These are phyloP conservation scores for Bemisia tabaci DNA, from an alignment of 1,140 invertebrate genomes.

Conservation along the genomic window DNA sequence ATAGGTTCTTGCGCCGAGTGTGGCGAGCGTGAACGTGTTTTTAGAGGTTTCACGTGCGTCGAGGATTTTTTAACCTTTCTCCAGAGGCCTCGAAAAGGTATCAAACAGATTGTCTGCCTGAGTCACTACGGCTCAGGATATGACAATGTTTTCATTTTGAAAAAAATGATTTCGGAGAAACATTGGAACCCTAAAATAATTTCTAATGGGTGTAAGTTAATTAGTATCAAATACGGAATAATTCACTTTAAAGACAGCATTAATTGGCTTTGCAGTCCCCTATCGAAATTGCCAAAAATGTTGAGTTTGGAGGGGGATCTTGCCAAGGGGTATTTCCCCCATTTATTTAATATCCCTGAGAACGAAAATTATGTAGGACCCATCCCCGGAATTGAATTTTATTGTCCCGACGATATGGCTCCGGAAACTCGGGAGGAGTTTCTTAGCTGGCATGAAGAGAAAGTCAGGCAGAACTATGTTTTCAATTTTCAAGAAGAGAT, in stretches of 20 bases:
- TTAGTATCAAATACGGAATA: neutral
- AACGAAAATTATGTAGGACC: slow-evolving; percentile 19
- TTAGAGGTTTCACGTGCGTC: neutral
- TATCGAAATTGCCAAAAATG: slow-evolving; percentile 12
- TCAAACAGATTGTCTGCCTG: neutral
- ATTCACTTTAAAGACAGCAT: neutral
- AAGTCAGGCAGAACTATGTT: slow-evolving; percentile 11
- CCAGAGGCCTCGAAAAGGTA: neutral
- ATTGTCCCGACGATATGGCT: neutral
- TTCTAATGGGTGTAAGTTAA: neutral
- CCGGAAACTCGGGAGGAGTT: slow-evolving; percentile 10
- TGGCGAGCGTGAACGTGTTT: neutral
- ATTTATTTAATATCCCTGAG: slow-evolving; percentile 19
- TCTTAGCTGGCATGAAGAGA: slow-evolving; percentile 15
- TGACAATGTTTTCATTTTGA: neutral
- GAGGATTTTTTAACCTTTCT: neutral
- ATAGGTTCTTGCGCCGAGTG: neutral
- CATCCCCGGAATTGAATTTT: slow-evolving; percentile 5
- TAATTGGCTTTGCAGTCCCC: neutral
- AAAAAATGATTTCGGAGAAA: neutral
- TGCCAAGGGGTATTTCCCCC: slow-evolving; percentile 20
- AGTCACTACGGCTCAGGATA: neutral
- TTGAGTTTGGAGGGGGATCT: slow-evolving; percentile 14
- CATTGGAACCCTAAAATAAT: neutral
- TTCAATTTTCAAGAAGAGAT: slow-evolving; percentile 21